Evolutionary conservation across 1,140 invertebrate species (phyloP).

Genomic region (Arctopsyche grandis): DNA sequence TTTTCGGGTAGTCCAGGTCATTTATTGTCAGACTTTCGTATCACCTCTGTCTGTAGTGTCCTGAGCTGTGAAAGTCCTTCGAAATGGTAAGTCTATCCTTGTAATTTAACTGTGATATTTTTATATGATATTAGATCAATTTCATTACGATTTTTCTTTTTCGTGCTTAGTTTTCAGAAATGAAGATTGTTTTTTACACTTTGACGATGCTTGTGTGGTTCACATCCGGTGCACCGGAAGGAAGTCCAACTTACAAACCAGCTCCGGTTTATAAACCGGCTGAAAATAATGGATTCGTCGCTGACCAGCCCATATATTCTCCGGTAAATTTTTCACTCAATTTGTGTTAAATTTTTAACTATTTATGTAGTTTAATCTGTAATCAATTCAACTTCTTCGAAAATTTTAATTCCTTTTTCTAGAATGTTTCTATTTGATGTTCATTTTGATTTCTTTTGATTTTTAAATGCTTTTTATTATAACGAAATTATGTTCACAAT

Average conservation of each 20-base stretch:
- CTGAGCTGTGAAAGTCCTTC: not conserved
- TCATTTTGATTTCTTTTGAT: too few relatives aligned
- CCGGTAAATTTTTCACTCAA: constrained; percentile 40
- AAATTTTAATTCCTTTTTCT: too few relatives aligned
- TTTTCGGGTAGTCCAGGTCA: not conserved
- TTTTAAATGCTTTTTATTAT: too few relatives aligned
- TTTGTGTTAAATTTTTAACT: not conserved
- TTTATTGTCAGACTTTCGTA: not conserved
- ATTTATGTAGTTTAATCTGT: too few relatives aligned
- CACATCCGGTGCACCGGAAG: constrained; percentile 25
- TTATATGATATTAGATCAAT: too few relatives aligned
- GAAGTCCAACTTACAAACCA: not conserved
- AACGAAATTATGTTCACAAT: too few relatives aligned
- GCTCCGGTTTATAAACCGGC: constrained; percentile 31
- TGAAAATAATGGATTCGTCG: constrained; percentile 23
- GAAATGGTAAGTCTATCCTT: not conserved
- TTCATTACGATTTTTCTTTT: not conserved
- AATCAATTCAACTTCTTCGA: too few relatives aligned
- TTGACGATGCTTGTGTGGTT: not conserved
- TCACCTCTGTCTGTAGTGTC: not conserved
- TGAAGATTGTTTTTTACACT: constrained; percentile 2
- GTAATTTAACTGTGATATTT: too few relatives aligned
- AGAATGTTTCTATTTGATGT: too few relatives aligned
- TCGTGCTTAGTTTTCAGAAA: constrained; percentile 20
- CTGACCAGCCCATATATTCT: constrained; percentile 46